phyloP scores from a whole-genome alignment of 2,888 invertebrate genomes.

The Latrodectus hesperus region DNA sequence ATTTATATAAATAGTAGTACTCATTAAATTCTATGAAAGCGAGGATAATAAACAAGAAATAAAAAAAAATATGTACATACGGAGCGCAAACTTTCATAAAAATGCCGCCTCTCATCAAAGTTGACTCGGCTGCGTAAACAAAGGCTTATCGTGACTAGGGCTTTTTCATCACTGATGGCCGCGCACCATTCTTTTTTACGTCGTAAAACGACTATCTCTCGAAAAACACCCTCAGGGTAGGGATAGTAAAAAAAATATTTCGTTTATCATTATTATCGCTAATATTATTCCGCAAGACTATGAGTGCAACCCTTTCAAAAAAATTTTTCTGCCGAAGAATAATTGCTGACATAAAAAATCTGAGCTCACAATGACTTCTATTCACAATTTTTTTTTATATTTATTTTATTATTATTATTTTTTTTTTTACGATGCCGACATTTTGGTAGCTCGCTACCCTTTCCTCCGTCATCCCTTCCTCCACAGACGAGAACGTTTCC shows the following conservation, averaged over 20 bases:
- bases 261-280: constrained; percentile 42
- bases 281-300: constrained; percentile 5
- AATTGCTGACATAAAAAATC: constrained; percentile 57
- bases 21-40: too few species aligned
- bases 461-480: background rate
- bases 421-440: background rate
- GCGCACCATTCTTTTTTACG: background rate
- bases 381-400: constrained; percentile 19
- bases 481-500: background rate
- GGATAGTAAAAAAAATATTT: background rate
- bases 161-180: background rate
- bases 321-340: constrained; percentile 11
- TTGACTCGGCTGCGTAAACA: background rate
- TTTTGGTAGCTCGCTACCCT: background rate
- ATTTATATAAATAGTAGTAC: too few species aligned
- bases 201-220: background rate
- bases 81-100: too few species aligned
- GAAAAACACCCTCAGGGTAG: background rate
- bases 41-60: too few species aligned
- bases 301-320: constrained; percentile 41
- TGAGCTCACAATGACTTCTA: constrained; percentile 37
- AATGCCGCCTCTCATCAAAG: background rate
- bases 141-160: background rate
- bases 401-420: constrained; percentile 3
- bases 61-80: too few species aligned